Evolutionary conservation across 2,797 vertebrate genomes (phyloP).

Genomic region (Darevskia nairensis): DNA sequence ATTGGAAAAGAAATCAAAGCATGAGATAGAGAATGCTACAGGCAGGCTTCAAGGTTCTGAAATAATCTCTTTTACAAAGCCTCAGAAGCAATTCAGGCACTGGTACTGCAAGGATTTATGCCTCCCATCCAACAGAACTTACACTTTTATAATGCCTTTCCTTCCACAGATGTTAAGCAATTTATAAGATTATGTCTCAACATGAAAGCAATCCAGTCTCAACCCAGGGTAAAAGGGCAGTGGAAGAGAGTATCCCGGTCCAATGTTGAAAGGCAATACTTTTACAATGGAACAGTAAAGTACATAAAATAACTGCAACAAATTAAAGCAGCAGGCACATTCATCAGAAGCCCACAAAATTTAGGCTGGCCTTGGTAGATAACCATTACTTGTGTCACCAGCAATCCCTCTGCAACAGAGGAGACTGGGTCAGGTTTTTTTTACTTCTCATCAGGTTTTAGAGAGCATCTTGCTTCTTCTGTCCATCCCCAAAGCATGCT

Average conservation of each 20-base stretch:
- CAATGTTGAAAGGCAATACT: background rate
- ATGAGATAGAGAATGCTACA: background rate
- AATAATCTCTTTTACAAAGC: background rate
- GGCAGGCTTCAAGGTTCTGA: background rate
- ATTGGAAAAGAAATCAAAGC: background rate
- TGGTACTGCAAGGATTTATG: background rate
- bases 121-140: background rate
- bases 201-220: background rate
- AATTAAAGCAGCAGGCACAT: background rate
- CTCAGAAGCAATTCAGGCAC: constrained; percentile 22
- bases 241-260: background rate
- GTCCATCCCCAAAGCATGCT: background rate
- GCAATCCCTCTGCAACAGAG: background rate
- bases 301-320: background rate
- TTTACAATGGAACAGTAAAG: background rate
- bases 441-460: background rate
- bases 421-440: background rate
- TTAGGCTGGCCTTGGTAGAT: background rate
- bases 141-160: background rate
- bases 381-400: background rate
- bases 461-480: background rate
- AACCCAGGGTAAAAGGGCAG: background rate
- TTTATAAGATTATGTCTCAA: constrained; percentile 23
- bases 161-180: background rate
- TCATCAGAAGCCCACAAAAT: background rate